These are phyloP conservation scores for Pelecanus crispus DNA, from an alignment of 2,113 vertebrate genomes.

Conservation along the genomic window DNA sequence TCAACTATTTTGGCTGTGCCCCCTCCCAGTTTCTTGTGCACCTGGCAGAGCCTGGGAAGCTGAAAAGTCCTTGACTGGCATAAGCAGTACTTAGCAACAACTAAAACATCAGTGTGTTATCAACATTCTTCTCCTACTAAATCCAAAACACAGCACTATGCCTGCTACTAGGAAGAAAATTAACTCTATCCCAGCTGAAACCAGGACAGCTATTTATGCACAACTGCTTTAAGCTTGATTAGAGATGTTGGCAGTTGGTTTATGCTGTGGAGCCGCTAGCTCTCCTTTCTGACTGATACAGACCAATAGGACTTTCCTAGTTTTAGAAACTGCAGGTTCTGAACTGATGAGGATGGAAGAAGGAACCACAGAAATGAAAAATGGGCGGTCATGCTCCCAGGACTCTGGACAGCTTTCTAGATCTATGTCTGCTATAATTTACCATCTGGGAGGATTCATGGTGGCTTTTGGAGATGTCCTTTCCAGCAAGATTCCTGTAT, in stretches of 20 bases:
- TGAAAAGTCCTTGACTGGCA: too few species aligned
- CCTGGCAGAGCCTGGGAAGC: too few species aligned
- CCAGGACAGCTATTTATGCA: neutral
- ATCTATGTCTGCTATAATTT: neutral
- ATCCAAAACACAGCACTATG: too few species aligned
- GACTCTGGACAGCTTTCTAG: neutral
- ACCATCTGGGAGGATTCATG: neutral
- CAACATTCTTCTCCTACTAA: too few species aligned
- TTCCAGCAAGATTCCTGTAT: neutral
- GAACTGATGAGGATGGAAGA: neutral
- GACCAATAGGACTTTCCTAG: neutral
- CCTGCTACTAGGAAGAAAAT: too few species aligned
- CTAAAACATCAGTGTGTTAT: too few species aligned
- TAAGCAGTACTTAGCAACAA: too few species aligned
- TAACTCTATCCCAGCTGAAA: too few species aligned
- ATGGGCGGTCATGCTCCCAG: accelerated
- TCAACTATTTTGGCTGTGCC: too few species aligned
- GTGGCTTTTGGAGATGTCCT: neutral
- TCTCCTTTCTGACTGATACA: neutral
- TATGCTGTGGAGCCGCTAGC: neutral
- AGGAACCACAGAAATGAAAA: neutral
- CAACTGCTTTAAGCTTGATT: neutral
- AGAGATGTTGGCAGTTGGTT: neutral
- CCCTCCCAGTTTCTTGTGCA: too few species aligned
- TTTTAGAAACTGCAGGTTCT: neutral